phyloP scores from a whole-genome alignment of 2,888 invertebrate genomes.

The Leptogaster cylindrica region DNA sequence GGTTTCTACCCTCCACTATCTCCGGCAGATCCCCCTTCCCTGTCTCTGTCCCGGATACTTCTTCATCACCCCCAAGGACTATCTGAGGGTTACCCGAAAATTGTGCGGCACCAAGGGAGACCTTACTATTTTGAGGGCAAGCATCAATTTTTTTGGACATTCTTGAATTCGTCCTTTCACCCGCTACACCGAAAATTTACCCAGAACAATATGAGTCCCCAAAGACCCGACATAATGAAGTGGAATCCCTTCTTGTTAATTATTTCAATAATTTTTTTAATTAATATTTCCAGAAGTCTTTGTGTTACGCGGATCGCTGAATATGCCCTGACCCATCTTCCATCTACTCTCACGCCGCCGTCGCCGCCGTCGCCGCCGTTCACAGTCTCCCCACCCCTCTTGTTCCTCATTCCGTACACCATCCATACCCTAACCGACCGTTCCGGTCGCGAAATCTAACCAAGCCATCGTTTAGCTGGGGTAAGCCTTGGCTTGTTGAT shows the following conservation, averaged over 20 bases:
- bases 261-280: constrained; percentile 53
- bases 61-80: constrained; percentile 24
- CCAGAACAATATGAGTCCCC: constrained; percentile 23
- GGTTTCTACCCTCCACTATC: constrained; percentile 17
- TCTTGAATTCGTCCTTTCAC: constrained; percentile 14
- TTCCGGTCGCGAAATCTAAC: not conserved
- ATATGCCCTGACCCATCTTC: too few relatives aligned
- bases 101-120: constrained; percentile 45
- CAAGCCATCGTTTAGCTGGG: constrained; percentile 2
- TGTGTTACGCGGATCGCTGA: too few relatives aligned
- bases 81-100: constrained; percentile 47
- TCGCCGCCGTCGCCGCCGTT: not conserved
- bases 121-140: constrained; percentile 33
- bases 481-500: constrained; percentile 31
- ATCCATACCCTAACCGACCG: not conserved
- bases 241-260: constrained; percentile 48
- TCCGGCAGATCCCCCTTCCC: too few relatives aligned
- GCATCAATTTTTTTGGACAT: constrained; percentile 35
- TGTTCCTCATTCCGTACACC: not conserved
- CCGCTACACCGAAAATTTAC: constrained; percentile 25
- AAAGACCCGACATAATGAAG: constrained; percentile 28
- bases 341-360: too few relatives aligned
- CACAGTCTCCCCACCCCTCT: not conserved
- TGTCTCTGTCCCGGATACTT: too few relatives aligned
- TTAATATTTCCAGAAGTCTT: constrained; percentile 49